Evolutionary conservation across 2,113 vertebrate species (phyloP).

Genomic region (Gallinago media): DNA sequence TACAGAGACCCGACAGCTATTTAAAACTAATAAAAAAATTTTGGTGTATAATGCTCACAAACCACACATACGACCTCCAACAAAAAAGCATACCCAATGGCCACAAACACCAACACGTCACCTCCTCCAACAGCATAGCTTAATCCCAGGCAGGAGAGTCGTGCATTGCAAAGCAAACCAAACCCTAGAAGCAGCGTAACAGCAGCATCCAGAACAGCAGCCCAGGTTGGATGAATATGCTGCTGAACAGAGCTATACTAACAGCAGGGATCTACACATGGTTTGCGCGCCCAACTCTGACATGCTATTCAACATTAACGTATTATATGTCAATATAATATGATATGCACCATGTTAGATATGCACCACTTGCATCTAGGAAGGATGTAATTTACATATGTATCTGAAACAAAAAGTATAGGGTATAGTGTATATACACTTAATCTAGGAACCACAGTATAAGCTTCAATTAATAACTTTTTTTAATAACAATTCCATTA

Average conservation of each 20-base stretch:
- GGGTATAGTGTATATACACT: neutral
- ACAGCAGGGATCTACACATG: fast-evolving
- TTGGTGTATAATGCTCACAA: neutral
- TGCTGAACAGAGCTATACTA: fast-evolving
- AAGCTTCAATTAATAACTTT: neutral
- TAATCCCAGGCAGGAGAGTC: neutral
- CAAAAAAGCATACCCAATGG: neutral
- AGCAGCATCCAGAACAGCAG: neutral
- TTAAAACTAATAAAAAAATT: neutral
- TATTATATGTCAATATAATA: fast-evolving
- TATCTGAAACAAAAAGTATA: neutral
- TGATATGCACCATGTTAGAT: neutral
- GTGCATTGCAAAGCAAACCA: neutral
- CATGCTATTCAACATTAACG: neutral
- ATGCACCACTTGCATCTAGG: neutral
- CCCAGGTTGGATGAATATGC: neutral
- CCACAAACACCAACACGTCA: neutral
- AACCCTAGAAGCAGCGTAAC: neutral
- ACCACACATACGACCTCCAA: neutral
- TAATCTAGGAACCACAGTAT: neutral
- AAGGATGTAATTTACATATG: neutral
- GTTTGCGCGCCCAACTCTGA: neutral
- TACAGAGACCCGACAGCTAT: neutral
- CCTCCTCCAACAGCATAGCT: neutral
- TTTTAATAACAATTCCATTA: neutral